phyloP scores from a whole-genome alignment of 2,797 vertebrate genomes.

The Ispidina lecontei region DNA sequence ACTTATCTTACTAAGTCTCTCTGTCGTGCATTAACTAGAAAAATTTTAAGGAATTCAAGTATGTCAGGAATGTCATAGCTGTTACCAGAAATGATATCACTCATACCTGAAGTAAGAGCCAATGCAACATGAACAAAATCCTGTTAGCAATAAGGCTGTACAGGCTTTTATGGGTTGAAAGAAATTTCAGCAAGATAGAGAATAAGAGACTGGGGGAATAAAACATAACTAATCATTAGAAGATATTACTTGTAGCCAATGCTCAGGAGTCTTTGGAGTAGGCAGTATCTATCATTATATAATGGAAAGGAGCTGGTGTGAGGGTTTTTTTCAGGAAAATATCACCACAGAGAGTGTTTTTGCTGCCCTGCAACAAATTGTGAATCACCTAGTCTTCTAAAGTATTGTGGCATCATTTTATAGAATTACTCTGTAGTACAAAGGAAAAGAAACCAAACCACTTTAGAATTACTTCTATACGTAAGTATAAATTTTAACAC shows the following conservation, averaged over 20 bases:
- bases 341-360: background rate
- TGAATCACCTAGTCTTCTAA: background rate
- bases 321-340: background rate
- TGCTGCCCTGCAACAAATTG: background rate
- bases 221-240: background rate
- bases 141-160: background rate
- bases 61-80: background rate
- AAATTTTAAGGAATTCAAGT: background rate
- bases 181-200: background rate
- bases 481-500: background rate
- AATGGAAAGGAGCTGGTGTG: background rate
- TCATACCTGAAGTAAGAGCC: background rate
- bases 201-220: background rate
- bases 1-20: background rate
- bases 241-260: background rate
- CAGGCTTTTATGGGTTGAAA: background rate
- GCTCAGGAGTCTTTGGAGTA: background rate
- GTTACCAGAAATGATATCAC: background rate
- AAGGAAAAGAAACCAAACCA: background rate
- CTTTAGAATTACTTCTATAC: background rate
- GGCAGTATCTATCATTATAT: background rate
- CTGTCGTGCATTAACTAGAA: background rate
- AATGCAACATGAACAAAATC: background rate
- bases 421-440: background rate
- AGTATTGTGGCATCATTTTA: background rate